Base-by-base conservation (phyloP, 2,797 vertebrate species). In the Eupleurogrammus muticus region DNA sequence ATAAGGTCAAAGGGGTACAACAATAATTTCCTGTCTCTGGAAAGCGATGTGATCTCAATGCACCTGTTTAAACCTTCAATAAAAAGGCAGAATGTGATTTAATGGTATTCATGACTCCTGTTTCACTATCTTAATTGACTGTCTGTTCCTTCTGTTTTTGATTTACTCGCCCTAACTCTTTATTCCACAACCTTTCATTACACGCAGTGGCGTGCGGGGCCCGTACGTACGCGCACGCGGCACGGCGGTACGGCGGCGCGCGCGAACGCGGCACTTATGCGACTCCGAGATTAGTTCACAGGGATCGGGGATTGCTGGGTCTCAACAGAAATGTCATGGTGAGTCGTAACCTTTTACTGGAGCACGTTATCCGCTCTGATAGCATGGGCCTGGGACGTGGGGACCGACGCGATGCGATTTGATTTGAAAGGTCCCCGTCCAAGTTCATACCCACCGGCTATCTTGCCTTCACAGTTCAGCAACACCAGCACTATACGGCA, bases 401-500 rank as follows among this genome's bases (percentile, higher is more conserved):
- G 86, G 73, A 83, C 75, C 83, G 49, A 77, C 63, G 60, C 83
- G 76, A 92, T 67, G 78, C 85, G 76, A 93, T 93, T 87, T 83
- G 85, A 93, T 94, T 93, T 92, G 92, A 94, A 95, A 95, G 93
- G 94, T 94, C 90, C 89, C 88, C 87, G 79, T 92, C 85, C 75
- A 75, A 88, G 88, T 81, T 71, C n/a, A 47, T 85, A 86, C 90
- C 92, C 90, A 50, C 64, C 42, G 91, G 91, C 91, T 81, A 87
- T 92, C 88, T 93, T 80, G 72, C 79, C 76, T 92, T 90, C 82
- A 87, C 88, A 92, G 90, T 90, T 92, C 85, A 91, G 86, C 81
- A 86, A 80, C 84, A 91, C 87, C 80, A 88, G 87, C 82, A 77
- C 73, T 64, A 68, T 70, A 70, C 9, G 14, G 66, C 82, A 62